Conservation (phyloP, 2,888 invertebrate genomes). For the Serrognathus titanus region DNA sequence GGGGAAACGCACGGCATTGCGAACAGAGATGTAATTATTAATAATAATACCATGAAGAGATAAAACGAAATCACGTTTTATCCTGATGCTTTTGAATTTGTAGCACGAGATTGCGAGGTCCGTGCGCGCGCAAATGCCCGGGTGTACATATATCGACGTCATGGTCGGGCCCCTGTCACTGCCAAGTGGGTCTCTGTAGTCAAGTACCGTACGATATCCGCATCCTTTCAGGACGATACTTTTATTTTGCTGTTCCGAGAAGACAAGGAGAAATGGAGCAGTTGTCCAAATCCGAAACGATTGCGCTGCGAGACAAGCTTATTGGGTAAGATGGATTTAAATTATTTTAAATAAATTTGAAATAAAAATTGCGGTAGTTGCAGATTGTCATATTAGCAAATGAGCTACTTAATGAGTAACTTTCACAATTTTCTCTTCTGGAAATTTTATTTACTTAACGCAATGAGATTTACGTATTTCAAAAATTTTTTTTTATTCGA, state of each 20-base stretch:
- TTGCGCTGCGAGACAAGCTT: slow-evolving; percentile 74
- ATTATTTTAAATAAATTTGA: no score
- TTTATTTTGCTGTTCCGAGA: not conserved
- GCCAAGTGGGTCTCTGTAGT: not conserved
- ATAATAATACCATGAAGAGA: no score
- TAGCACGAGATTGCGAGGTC: not conserved
- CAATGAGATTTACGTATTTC: no score
- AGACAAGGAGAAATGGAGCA: slow-evolving; percentile 54
- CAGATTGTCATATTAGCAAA: no score
- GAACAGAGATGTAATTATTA: no score
- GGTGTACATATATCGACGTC: slow-evolving; percentile 1
- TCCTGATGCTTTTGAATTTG: not conserved
- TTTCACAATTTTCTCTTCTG: no score
- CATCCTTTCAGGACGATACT: not conserved
- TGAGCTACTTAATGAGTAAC: no score
- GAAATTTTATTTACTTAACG: no score
- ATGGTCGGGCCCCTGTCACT: not conserved
- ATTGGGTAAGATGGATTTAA: slow-evolving; percentile 65
- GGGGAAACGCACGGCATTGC: no score
- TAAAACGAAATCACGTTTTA: not conserved
- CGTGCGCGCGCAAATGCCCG: not conserved
- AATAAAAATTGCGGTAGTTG: no score
- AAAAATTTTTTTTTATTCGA: no score
- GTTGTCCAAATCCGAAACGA: slow-evolving; percentile 76
- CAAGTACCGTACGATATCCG: not conserved